phyloP scores from a whole-genome alignment of 2,113 vertebrate species.

The Eubucco bourcierii region DNA sequence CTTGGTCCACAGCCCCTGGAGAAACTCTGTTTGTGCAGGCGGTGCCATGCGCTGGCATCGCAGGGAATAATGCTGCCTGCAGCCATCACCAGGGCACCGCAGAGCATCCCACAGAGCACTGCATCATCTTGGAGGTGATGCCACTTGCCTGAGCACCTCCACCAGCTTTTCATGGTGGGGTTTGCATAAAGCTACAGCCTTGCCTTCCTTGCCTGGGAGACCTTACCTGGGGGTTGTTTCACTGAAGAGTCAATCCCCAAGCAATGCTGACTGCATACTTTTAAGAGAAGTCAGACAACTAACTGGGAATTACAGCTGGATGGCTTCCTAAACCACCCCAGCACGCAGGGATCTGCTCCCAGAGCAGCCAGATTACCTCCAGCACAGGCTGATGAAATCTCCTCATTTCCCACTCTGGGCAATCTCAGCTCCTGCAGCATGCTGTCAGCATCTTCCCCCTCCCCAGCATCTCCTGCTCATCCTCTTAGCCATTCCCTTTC shows the following conservation, averaged over 20 bases:
- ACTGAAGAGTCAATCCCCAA: neutral
- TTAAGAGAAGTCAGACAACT: neutral
- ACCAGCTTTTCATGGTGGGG: neutral
- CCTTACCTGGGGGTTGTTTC: neutral
- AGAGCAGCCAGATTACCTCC: neutral
- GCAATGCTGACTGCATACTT: neutral
- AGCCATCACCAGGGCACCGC: fast-evolving
- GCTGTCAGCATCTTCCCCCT: neutral
- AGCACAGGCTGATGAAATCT: neutral
- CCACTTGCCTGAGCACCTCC: neutral
- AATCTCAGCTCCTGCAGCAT: neutral
- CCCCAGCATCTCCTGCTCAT: neutral
- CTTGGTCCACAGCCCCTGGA: neutral
- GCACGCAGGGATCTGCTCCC: fast-evolving
- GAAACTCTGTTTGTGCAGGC: neutral
- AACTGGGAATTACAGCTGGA: neutral
- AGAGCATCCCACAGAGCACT: neutral
- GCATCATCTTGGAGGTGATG: neutral
- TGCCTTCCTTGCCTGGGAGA: neutral
- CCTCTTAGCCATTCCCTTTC: neutral
- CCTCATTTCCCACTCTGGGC: neutral
- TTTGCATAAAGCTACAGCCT: neutral
- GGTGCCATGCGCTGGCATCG: neutral
- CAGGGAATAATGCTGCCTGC: neutral
- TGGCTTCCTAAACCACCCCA: neutral